These are phyloP conservation scores for Dromaius novaehollandiae DNA, from an alignment of 2,113 vertebrate genomes.

Conservation along the genomic window DNA sequence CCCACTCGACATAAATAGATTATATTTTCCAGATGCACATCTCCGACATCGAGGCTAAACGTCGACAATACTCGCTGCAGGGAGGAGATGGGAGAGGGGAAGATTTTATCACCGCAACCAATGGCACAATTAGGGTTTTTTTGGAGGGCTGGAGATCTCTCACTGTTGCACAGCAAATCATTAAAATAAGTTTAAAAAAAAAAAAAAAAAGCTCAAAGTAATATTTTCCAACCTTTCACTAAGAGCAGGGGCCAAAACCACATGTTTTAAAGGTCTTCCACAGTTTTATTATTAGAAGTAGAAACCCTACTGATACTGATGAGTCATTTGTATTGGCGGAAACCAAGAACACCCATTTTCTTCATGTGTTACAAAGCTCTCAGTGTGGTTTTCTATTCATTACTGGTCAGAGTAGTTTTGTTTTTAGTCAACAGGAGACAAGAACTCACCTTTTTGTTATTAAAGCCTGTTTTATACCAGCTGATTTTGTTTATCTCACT, in stretches of 20 bases:
- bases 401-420: constrained; percentile 60
- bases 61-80: neutral
- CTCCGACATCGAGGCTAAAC: constrained; percentile 16
- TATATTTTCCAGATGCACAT: constrained; percentile 62
- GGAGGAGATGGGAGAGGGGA: neutral
- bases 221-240: constrained; percentile 86
- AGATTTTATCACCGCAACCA: constrained; percentile 23
- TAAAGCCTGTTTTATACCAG: neutral
- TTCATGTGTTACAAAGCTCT: constrained; percentile 69
- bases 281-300: constrained; percentile 85
- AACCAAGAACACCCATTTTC: constrained; percentile 82
- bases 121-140: neutral
- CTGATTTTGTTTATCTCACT: constrained; percentile 28
- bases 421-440: neutral
- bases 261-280: constrained; percentile 79
- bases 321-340: constrained; percentile 82
- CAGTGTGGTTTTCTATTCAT: constrained; percentile 75
- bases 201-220: constrained; percentile 55
- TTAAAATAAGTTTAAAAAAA: neutral
- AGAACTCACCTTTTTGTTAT: constrained; percentile 32
- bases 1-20: constrained; percentile 22
- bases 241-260: constrained; percentile 71
- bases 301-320: constrained; percentile 82
- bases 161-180: constrained; percentile 3
- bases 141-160: neutral